These are phyloP conservation scores for Tachina lurida DNA, from an alignment of 2,888 invertebrate genomes.

Conservation along the genomic window DNA sequence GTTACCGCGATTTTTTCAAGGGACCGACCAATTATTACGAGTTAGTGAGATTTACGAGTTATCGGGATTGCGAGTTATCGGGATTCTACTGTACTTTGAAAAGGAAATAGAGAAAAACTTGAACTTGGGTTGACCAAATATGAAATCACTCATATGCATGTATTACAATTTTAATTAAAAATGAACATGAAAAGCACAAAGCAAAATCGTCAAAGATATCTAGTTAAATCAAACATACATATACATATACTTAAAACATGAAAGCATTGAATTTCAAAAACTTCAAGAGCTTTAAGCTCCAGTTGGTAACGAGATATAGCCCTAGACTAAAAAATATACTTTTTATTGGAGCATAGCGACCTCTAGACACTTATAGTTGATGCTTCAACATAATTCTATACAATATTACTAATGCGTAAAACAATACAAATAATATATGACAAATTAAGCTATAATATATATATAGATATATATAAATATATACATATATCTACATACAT, in stretches of 20 bases:
- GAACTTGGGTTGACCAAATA: too few relatives aligned
- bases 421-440: too few relatives aligned
- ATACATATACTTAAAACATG: neutral
- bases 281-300: conserved; percentile 16
- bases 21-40: too few relatives aligned
- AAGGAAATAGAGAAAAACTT: too few relatives aligned
- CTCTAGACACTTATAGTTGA: conserved; percentile 19
- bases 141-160: too few relatives aligned
- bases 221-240: neutral
- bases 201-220: neutral
- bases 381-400: neutral
- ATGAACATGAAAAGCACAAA: neutral
- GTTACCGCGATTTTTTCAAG: too few relatives aligned
- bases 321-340: neutral
- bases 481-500: neutral
- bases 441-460: neutral
- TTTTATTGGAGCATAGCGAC: conserved; percentile 24
- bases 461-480: too few relatives aligned
- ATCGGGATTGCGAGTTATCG: too few relatives aligned
- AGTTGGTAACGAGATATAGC: neutral
- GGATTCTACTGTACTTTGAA: too few relatives aligned
- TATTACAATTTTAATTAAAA: too few relatives aligned
- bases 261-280: neutral
- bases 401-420: neutral
- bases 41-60: too few relatives aligned